These are phyloP conservation scores for Automeris io DNA, from an alignment of 2,888 invertebrate species.

Conservation along the genomic window DNA sequence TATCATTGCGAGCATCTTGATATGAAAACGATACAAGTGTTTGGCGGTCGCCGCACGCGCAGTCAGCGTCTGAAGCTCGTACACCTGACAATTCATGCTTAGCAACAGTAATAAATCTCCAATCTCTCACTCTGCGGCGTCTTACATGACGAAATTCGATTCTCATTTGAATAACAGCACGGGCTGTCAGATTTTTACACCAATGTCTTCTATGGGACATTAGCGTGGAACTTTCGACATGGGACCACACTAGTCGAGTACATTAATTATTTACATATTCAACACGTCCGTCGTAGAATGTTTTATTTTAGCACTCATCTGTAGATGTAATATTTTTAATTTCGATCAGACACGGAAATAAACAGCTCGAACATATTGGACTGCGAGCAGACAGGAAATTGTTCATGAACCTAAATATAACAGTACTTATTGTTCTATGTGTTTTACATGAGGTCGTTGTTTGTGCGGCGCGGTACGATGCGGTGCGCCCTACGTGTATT, in stretches of 20 bases:
- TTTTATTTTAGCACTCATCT: background rate
- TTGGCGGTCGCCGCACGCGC: conserved; percentile 45
- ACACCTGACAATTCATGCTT: conserved; percentile 47
- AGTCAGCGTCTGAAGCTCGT: conserved; percentile 35
- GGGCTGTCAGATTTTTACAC: conserved; percentile 50
- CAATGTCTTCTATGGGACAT: conserved; percentile 24
- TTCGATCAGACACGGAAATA: background rate
- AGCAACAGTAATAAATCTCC: conserved; percentile 59
- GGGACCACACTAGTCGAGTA: conserved; percentile 45
- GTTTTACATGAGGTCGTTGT: conserved; percentile 26
- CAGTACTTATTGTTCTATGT: conserved; percentile 6
- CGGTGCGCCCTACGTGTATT: conserved; percentile 29
- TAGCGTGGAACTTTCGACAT: conserved; percentile 29
- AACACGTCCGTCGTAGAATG: background rate
- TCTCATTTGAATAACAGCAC: conserved; percentile 53
- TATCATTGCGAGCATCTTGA: conserved; percentile 59
- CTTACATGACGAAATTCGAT: conserved; percentile 55
- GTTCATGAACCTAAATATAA: conserved; percentile 9
- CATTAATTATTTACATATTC: conserved; percentile 9
- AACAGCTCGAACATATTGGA: conserved; percentile 2
- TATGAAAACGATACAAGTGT: conserved; percentile 44
- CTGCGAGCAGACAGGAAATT: conserved; percentile 4
- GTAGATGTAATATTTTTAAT: background rate
- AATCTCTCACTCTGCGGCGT: conserved; percentile 36
- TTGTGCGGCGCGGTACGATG: conserved; percentile 17